Evolutionary conservation across 2,113 vertebrate genomes (phyloP), one percentile per base, ranked within the genome.

Genomic region (Cariama cristata): DNA sequence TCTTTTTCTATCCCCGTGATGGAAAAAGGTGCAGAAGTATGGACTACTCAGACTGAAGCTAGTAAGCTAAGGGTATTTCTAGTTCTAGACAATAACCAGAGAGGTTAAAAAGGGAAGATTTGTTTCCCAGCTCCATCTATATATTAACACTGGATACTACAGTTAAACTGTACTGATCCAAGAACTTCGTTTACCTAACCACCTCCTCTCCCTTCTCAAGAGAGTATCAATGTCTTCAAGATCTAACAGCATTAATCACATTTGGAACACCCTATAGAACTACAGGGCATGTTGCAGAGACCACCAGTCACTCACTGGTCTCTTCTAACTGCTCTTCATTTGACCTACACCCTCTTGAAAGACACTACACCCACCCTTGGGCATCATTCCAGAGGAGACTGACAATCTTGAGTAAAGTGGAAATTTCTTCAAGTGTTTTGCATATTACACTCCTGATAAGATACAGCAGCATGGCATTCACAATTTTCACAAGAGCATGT

Each of bases 251-350:
- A 58, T 33, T 63, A 27, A 45, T 16, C 35, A 55, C 24, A 82
- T 20, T 52, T 35, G 35, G 21, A 89, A 75, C 7, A 38, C 14
- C 17, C 16, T 33, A 5, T 14, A 67, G 40, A 79, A 60, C 49
- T 26, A 64, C 7, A 68, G 12, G 7, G 20, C 52, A 80, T 0
- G 0, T 3, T 49, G 55, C 58, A 75, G 0, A 76, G 27, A 83
- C 11, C 40, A 40, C 14, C 23, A 74, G 38, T 58, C 49, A 52
- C 27, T 27, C 33, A 11, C 2, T 52, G 18, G 26, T 40, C 35
- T 63, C 42, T 67, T 95, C 32, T 72, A 26, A 82, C 56, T 50
- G 17, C 45, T 86, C 58, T 83, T 85, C 42, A 42, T 11, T 47
- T 56, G 13, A 59, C 53, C 60, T 74, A 56, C 3, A 59, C 0